Conservation (phyloP, 2,113 vertebrate genomes). For the Amphiprion percula region DNA sequence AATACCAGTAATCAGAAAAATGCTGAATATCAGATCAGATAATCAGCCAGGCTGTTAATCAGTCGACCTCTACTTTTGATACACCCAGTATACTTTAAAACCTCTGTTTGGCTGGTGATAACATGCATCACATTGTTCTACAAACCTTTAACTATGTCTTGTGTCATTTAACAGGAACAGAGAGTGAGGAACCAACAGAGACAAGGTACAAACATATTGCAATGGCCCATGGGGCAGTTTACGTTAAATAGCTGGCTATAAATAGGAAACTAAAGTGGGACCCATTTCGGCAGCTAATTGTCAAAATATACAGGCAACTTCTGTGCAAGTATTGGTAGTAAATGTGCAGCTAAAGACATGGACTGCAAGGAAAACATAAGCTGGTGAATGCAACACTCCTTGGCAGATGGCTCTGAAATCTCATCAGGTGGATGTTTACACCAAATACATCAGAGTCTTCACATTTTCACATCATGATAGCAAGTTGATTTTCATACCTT, state of each 20-base stretch:
- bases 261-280: not conserved
- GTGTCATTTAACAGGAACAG: slow-evolving; percentile 55
- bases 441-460: not conserved
- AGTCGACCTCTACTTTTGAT: not conserved
- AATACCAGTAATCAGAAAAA: no score
- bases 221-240: not conserved
- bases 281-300: no score
- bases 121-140: not conserved
- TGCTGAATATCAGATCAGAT: no score
- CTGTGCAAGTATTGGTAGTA: not conserved
- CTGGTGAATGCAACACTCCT: not conserved
- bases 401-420: not conserved
- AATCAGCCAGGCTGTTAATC: no score
- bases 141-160: slow-evolving; percentile 11
- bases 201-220: slow-evolving; percentile 66
- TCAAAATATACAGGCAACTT: no score
- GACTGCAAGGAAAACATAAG: not conserved
- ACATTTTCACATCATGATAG: not conserved
- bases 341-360: not conserved
- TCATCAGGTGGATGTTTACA: not conserved
- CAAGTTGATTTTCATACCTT: not conserved
- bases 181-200: slow-evolving; percentile 46
- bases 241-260: not conserved
- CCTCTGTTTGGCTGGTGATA: not conserved
- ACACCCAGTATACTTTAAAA: not conserved